Base-by-base conservation (phyloP, 2,888 invertebrate genomes). In the Drosophila diplacantha region DNA sequence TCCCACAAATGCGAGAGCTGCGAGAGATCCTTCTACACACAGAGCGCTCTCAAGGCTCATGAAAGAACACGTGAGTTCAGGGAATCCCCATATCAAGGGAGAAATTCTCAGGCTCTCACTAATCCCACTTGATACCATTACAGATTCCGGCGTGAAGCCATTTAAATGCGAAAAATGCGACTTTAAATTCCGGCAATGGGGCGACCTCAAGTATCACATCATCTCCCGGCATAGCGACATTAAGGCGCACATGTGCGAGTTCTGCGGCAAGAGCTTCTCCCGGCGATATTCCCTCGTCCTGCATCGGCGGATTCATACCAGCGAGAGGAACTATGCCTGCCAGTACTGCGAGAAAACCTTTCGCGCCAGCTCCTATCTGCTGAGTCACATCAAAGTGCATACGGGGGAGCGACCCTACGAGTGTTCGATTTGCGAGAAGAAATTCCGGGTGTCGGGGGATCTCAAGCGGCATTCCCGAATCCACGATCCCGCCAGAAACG, bases 201-300 rank as follows among this genome's bases (percentile, higher is more conserved):
- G 95, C 50, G 96, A 96, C 86, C 90, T 96, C 50, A 95, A 95
- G 82, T 95, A 96, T 86, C 96, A 96, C 88, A 92, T 92, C 62
- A 93, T 93, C 31, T 96, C 96, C 4, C 90, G 95, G 68, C 96
- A 96, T 85, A 94, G 94, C 9, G 92, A 92, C 43, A 91, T 94
- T 87, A 95, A 95, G 87, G 92, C 93, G 72, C 95, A 93, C 86
- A 95, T 96, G 84, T 96, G 96, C 86, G 96, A 96, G 83, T 96
- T 93, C 85, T 96, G 96, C 85, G 94, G 93, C 55, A 96, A 96
- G 85, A 94, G 95, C 83, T 96, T 96, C 88, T 95, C 96, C 0
- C 90, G 96, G 3, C 83, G 95, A 78, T 96, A 96, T 87, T 96
- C 96, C 1, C 88, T 96, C 49, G 95, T 94, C 51, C 92, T 96